A percentile compares a stretch with the other conserved stretches of the same genome.
Conservation (phyloP, 2,113 vertebrate genomes). For the Vombatus ursinus region DNA sequence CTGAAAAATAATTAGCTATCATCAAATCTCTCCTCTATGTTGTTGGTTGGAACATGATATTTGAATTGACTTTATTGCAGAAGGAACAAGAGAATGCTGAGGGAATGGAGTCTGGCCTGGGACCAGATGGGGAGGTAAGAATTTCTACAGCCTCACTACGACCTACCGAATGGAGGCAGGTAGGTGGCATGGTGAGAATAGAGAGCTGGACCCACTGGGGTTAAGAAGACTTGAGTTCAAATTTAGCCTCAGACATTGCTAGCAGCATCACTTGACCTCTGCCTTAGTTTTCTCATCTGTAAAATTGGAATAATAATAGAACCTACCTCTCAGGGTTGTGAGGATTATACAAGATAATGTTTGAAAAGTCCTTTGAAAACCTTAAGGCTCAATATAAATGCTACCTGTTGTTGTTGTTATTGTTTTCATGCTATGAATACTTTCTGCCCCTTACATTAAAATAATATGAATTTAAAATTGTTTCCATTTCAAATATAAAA, state of each 20-base stretch:
- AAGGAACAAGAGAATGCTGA: slow-evolving; percentile 94
- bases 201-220: neutral
- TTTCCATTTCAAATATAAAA: neutral
- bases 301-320: neutral
- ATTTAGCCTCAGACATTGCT: neutral
- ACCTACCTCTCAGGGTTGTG: neutral
- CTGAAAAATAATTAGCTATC: neutral
- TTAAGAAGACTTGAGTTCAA: neutral
- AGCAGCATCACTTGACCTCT: neutral
- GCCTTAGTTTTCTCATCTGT: neutral
- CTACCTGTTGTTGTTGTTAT: neutral
- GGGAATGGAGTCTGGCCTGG: slow-evolving; percentile 90
- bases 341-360: neutral
- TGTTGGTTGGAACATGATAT: slow-evolving; percentile 20
- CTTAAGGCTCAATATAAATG: neutral
- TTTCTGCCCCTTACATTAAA: neutral
- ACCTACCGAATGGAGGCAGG: neutral
- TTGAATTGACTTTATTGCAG: slow-evolving; percentile 81
- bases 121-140: slow-evolving; percentile 97
- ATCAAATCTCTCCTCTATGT: neutral
- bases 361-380: neutral
- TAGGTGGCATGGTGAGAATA: neutral
- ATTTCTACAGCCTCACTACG: neutral
- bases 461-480: neutral
- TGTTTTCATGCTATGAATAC: neutral